Evolutionary conservation across 1,140 invertebrate species (phyloP).

Genomic region (Brachionus koreanus): DNA sequence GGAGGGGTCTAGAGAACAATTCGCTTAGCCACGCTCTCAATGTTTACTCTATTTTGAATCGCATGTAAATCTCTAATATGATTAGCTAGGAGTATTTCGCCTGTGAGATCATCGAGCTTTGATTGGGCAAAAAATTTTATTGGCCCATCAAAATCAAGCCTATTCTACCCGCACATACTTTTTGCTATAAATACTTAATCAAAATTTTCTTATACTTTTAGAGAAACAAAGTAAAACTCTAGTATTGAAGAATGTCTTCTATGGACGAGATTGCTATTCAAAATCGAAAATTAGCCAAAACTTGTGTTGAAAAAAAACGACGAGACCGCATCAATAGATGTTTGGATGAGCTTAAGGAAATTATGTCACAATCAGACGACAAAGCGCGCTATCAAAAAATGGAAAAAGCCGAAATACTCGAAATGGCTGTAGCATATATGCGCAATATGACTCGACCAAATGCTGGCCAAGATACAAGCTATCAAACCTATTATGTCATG

Average conservation of each 20-base stretch:
- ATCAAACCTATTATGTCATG: constrained; percentile 6
- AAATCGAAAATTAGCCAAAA: constrained; percentile 43
- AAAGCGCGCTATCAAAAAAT: constrained; percentile 45
- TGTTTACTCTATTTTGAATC: neutral
- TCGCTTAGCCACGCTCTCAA: neutral
- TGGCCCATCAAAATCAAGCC: neutral
- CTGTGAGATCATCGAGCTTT: neutral
- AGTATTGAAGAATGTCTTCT: neutral
- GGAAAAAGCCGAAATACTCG: constrained; percentile 46
- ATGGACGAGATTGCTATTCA: constrained; percentile 38
- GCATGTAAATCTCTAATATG: neutral
- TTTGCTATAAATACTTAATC: constrained; percentile 15
- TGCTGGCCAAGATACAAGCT: neutral
- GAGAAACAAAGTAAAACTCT: neutral
- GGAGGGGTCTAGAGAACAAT: neutral
- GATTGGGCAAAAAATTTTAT: constrained; percentile 19
- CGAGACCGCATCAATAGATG: constrained; percentile 44
- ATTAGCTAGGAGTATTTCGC: neutral
- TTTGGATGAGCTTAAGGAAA: constrained; percentile 42
- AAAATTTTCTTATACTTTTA: neutral
- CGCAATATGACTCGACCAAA: neutral
- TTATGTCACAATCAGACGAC: constrained; percentile 40
- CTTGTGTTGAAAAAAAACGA: constrained; percentile 45
- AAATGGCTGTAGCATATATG: constrained; percentile 44
- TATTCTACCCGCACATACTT: neutral